Conservation (phyloP, 2,113 vertebrate genomes). For the Microtus pennsylvanicus region DNA sequence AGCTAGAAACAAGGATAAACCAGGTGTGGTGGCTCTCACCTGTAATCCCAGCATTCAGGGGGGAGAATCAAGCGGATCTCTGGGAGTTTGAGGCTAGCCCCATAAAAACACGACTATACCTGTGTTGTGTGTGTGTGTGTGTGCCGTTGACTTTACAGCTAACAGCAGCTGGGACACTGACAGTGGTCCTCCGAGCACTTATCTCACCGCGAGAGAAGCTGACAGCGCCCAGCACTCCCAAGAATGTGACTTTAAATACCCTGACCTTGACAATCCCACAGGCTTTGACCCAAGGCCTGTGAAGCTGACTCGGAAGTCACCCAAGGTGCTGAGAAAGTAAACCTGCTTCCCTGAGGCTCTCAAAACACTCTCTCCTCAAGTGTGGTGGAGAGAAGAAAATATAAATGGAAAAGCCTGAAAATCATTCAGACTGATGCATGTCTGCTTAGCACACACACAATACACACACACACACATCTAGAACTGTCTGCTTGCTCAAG, state of each 20-base stretch:
- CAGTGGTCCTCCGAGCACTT: conserved; percentile 15
- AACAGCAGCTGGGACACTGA: background rate
- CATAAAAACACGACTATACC: background rate
- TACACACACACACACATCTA: background rate
- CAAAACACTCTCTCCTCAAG: conserved; percentile 17
- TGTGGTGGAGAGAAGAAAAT: conserved; percentile 12
- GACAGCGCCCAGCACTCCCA: conserved; percentile 27
- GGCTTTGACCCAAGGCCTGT: conserved; percentile 49
- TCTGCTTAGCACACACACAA: too few species aligned
- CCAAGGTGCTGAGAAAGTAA: conserved; percentile 44
- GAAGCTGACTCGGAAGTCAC: conserved; percentile 46
- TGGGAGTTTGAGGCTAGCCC: background rate
- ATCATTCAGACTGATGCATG: background rate
- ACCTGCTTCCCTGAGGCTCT: conserved; percentile 9
- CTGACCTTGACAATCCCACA: conserved; percentile 64
- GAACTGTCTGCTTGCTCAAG: conserved; percentile 29
- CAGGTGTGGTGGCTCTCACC: too few species aligned
- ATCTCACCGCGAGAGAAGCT: background rate
- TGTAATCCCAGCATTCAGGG: background rate
- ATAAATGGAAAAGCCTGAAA: conserved; percentile 15
- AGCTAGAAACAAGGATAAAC: background rate
- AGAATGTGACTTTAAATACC: conserved; percentile 76
- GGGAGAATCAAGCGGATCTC: background rate
- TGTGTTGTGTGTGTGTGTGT: too few species aligned
- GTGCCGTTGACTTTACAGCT: too few species aligned